phyloP scores from a whole-genome alignment of 2,797 vertebrate genomes.

The Poeciliopsis infans region DNA sequence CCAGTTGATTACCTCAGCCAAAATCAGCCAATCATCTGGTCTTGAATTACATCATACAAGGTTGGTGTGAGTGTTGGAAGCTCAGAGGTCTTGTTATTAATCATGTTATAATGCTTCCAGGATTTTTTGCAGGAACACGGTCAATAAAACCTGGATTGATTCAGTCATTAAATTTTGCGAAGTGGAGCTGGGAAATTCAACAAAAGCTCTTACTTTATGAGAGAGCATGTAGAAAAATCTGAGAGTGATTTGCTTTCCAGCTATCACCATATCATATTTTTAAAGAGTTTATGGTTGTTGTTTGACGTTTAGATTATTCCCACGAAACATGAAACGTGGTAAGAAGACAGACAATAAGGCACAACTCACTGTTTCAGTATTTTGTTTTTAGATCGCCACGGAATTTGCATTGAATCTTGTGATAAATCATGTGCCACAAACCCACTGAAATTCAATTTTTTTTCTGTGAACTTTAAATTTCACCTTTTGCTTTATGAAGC shows the following conservation, averaged over 20 bases:
- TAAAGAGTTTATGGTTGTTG: not conserved
- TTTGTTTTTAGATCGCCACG: conserved; percentile 1
- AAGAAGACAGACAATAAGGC: not conserved
- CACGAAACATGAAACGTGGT: not conserved
- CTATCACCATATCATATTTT: not conserved
- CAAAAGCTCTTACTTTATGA: not conserved
- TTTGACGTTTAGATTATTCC: not conserved
- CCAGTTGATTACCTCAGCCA: not conserved
- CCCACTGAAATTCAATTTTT: conserved; percentile 9
- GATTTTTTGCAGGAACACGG: not conserved
- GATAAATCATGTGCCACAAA: conserved; percentile 26
- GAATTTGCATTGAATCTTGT: conserved; percentile 22
- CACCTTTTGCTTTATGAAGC: conserved; percentile 27
- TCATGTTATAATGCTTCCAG: not conserved
- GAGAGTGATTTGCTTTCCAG: not conserved
- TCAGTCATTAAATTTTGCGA: not conserved
- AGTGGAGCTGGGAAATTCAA: not conserved
- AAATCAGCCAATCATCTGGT: not conserved
- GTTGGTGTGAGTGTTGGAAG: not conserved
- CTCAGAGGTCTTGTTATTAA: not conserved
- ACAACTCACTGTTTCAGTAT: not conserved
- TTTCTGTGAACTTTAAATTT: conserved; percentile 11
- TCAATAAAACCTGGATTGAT: not conserved
- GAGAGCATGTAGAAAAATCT: not conserved
- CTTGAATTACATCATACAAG: not conserved